A percentile compares a stretch with the other conserved stretches of the same genome.
These are phyloP conservation scores for Rhabdomys dilectus DNA, from an alignment of 2,113 vertebrate species.

Conservation along the genomic window DNA sequence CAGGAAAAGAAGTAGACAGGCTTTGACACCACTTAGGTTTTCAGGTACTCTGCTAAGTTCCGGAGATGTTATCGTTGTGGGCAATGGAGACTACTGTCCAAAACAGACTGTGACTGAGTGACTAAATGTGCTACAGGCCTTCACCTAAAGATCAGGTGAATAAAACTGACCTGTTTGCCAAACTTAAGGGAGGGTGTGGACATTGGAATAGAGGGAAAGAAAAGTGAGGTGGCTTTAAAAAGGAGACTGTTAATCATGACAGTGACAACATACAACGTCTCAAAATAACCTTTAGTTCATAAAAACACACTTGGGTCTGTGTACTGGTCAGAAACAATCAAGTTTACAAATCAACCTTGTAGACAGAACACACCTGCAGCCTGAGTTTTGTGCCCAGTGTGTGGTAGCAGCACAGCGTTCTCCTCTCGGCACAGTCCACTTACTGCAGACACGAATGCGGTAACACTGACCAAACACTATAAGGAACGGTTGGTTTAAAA, in stretches of 20 bases:
- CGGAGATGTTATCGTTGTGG: too few species aligned
- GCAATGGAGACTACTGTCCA: not conserved
- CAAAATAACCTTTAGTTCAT: not conserved
- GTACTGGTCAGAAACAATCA: not conserved
- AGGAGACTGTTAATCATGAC: not conserved
- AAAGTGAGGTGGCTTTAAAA: not conserved
- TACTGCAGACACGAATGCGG: not conserved
- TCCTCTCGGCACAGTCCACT: not conserved
- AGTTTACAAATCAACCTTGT: not conserved
- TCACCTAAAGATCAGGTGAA: not conserved
- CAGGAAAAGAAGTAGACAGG: not conserved
- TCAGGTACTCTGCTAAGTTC: not conserved
- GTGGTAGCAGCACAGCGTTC: fast-evolving
- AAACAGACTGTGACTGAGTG: not conserved
- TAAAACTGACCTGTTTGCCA: not conserved
- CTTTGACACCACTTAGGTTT: not conserved
- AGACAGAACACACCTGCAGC: not conserved
- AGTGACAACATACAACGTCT: not conserved
- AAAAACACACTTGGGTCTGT: conserved; percentile 24
- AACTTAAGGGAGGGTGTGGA: not conserved
- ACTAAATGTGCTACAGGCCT: not conserved
- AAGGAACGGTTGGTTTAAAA: not conserved
- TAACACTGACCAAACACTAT: not conserved
- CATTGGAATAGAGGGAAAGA: not conserved
- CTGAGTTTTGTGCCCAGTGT: fast-evolving